Evolutionary conservation across 2,797 vertebrate genomes (phyloP).

Genomic region (Leuciscus waleckii): DNA sequence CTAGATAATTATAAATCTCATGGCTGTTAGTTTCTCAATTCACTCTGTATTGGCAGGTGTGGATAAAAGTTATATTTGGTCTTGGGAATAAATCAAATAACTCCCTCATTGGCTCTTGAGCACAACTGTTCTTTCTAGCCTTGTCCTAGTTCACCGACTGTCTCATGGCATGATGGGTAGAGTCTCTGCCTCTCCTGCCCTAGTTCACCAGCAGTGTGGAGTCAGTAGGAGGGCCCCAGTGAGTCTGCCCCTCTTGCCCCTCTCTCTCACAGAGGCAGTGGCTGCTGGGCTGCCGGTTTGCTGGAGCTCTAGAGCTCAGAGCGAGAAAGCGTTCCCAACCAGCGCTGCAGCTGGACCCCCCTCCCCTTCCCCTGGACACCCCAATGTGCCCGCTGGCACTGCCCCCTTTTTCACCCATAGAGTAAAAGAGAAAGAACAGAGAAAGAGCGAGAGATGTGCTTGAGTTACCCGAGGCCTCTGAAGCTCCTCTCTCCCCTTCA

Average conservation of each 20-base stretch:
- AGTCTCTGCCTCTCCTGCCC: slow-evolving; percentile 64
- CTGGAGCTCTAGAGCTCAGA: slow-evolving; percentile 63
- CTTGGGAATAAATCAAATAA: not conserved
- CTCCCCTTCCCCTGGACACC: slow-evolving; percentile 53
- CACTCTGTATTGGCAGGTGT: slow-evolving; percentile 3
- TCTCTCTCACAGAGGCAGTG: slow-evolving; percentile 65
- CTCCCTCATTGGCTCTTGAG: slow-evolving; percentile 19
- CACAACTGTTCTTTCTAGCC: slow-evolving; percentile 7
- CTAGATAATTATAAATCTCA: not conserved
- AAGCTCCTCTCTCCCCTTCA: slow-evolving; percentile 48
- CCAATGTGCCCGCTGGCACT: slow-evolving; percentile 60
- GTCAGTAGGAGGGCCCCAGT: slow-evolving; percentile 59
- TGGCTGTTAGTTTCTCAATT: not conserved
- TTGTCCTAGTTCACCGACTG: slow-evolving; percentile 56
- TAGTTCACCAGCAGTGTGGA: slow-evolving; percentile 66
- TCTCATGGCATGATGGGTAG: slow-evolving; percentile 42
- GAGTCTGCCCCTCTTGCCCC: slow-evolving; percentile 61
- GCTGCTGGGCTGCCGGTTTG: slow-evolving; percentile 30
- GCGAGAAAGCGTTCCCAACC: slow-evolving; percentile 64
- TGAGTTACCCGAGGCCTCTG: slow-evolving; percentile 55
- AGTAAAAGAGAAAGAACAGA: slow-evolving; percentile 51
- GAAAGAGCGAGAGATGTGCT: slow-evolving; percentile 30
- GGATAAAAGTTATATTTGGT: not conserved
- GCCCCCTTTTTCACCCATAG: slow-evolving; percentile 63
- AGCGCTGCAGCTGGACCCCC: slow-evolving; percentile 67